Percentiles rank a stretch among this genome's conserved stretches.
phyloP scores from a whole-genome alignment of 2,113 vertebrate species.

The Neodontobutis hainanensis region DNA sequence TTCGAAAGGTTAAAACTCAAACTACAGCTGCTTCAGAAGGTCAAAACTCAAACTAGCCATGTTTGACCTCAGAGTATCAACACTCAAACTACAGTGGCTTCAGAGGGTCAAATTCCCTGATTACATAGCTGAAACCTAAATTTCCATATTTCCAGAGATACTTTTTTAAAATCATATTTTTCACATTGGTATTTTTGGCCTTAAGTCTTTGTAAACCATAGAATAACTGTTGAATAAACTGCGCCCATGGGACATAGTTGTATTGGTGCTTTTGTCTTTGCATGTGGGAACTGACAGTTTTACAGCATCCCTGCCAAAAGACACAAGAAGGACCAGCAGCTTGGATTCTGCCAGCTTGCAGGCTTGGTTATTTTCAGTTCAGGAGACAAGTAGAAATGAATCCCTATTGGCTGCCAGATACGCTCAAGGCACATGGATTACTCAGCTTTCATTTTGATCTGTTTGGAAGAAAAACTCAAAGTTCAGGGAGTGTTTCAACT shows the following conservation, averaged over 20 bases:
- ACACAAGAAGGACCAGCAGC: constrained; percentile 31
- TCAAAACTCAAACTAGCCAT: no score
- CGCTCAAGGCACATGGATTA: constrained; percentile 10
- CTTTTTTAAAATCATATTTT: not conserved
- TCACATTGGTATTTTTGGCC: not conserved
- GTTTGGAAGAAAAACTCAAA: constrained; percentile 27
- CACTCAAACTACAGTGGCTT: no score
- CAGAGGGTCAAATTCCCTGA: no score
- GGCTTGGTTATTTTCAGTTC: constrained; percentile 66
- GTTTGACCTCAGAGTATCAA: no score
- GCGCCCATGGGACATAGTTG: constrained; percentile 35
- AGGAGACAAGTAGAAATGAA: constrained; percentile 36
- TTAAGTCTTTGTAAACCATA: not conserved
- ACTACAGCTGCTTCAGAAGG: no score
- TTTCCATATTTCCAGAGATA: no score
- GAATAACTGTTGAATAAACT: constrained; percentile 18
- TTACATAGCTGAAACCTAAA: no score
- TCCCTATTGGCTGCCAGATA: constrained; percentile 33
- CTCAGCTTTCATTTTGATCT: constrained; percentile 44
- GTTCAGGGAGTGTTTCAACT: constrained; percentile 29
- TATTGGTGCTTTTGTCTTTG: constrained; percentile 46
- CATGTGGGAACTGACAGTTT: constrained; percentile 44
- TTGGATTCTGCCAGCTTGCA: constrained; percentile 64
- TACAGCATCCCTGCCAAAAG: constrained; percentile 37
- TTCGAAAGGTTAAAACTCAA: no score